A percentile compares a stretch with the other conserved stretches of the same genome.
These are phyloP conservation scores for Cassiopea andromeda DNA, from an alignment of 30 jellyfish, hydroid and myxozoan genomes.

Conservation along the genomic window DNA sequence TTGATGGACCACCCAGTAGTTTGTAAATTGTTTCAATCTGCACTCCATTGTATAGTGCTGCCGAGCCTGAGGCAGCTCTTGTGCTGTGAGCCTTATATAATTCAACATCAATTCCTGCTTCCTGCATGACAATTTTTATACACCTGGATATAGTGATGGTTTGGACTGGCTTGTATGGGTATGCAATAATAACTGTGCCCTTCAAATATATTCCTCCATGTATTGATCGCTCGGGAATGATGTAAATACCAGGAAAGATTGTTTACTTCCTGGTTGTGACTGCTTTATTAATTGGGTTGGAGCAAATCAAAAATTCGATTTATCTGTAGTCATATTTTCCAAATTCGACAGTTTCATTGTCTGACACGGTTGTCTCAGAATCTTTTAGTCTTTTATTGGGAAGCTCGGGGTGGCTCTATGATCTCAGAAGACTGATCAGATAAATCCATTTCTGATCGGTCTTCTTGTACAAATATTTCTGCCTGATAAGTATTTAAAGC, in stretches of 20 bases:
- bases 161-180: constrained; percentile 16
- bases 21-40: neutral
- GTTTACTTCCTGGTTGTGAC: neutral
- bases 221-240: neutral
- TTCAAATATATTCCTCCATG: neutral
- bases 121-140: neutral
- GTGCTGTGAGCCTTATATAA: neutral
- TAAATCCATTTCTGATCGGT: no score
- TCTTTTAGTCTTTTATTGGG: neutral
- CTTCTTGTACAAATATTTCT: no score
- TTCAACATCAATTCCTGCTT: constrained; percentile 9
- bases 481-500: no score
- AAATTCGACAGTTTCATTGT: neutral
- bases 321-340: neutral
- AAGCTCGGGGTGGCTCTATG: neutral
- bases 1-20: neutral
- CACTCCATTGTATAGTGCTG: constrained; percentile 1
- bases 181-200: neutral
- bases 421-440: no score
- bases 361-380: neutral
- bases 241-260: neutral
- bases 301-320: neutral
- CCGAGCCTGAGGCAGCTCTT: constrained; percentile 5
- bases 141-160: constrained; percentile 5
- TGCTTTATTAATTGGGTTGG: neutral